Evolutionary conservation across 2,797 vertebrate species (phyloP), one percentile per base, ranked within the genome.

Genomic region (Squalus acanthias): DNA sequence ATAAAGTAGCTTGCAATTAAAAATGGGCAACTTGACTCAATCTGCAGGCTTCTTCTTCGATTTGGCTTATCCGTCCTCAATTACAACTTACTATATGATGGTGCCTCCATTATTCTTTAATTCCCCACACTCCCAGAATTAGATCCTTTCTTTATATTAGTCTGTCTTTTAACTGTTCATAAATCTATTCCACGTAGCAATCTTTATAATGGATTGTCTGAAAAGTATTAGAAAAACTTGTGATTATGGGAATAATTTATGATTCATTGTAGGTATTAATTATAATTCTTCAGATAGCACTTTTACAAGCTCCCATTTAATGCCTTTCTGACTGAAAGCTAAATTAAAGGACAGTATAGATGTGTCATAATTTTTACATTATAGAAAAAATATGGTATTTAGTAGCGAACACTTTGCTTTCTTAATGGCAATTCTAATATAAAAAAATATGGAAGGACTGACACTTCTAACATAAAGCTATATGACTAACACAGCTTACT

Each of bases 231-330:
- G 69, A 95, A 95, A 95, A 95, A 76, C 24, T 95, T 95, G 67
- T 74, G 94, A 95, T 95, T 95, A 95, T 95, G n/a, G 94, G 94
- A 76, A 95, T 76, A 95, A 95, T 95, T 95, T 95, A 95, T 95
- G 69, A 95, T 95, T 95, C 46, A 95, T 76, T 74, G 1, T 76
- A 57, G 63, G n/a, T 95, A 95, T 95, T 95, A 74, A 95, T 95
- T 74, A 72, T 95, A 95, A 95, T 95, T 95, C 26, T 74, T 95
- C 72, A 95, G 94, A 70, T 74, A 57, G 50, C 26, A 74, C 72
- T 76, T 76, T 20, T 53, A 95, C 2, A 95, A 94, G 94, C 94
- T 57, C 29, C 50, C 46, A 53, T 46, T 95, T 95, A 74, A 95
- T 95, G 94, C 70, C 70, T 76, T 53, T 76, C 29, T 72, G 70